Base-by-base conservation (phyloP, 2,888 invertebrate species). In the Aplocera efformata region DNA sequence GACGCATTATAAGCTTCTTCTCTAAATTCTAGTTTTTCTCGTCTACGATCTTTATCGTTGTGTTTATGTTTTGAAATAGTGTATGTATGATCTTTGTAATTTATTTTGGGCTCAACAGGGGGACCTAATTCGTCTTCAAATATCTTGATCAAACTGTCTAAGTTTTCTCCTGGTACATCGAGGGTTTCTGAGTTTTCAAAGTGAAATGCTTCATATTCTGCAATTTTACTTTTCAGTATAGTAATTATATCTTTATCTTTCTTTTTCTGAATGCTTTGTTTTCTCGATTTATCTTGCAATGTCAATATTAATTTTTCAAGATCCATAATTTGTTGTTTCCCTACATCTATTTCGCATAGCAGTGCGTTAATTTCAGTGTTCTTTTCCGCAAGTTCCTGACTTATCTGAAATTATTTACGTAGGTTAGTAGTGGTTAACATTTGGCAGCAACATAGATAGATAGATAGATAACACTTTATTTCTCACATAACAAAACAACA, bases 241-340 rank as follows among this genome's bases (percentile, higher is more conserved):
- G 39, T 45, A 28, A 81, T 69, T 47, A 58, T 75, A 3, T 82
- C 79, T 43, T 72, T 68, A 50, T 79, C 74, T 56, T 67, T 77
- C 50, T 60, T 69, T 50, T 58, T 74, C 50, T 75, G 72, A 9
- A 53, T 33, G 40, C 55, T 61, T 5, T 62, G 51, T 63, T 78
- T 75, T 11, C 60, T 63, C 20, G 60, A 59, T 63, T 80, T 74
- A 22, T 81, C 77, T 68, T 88, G 80, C 52, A 86, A 60, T 4
- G 79, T 69, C 26, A 83, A 58, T 39, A 88, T 72, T 7, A 85
- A 80, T 61, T 79, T 79, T 42, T 88, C 83, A 41, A 86, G 52
- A 55, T 85, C 71, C 10, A 59, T 58, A 42, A 77, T 71, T 61
- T 75, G 72, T 38, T 72, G 60, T 50, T 79, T 79, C 34, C 71